Conservation (phyloP, 2,797 vertebrate genomes). For the Cirrhinus molitorella region DNA sequence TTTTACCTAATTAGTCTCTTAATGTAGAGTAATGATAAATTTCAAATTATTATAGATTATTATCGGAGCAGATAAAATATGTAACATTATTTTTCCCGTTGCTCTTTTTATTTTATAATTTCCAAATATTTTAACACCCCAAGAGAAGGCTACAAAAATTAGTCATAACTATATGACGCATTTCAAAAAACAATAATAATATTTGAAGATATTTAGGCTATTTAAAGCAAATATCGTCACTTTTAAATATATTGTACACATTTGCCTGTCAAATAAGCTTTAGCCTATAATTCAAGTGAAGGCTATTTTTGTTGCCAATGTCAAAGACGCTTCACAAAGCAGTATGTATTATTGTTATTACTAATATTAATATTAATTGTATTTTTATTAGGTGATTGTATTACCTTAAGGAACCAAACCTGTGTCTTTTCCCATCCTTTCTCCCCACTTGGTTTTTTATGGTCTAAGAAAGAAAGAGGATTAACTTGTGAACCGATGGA, state of each 20-base stretch:
- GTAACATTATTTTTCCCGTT: not conserved
- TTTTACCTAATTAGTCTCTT: not conserved
- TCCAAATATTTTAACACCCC: not conserved
- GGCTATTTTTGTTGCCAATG: not conserved
- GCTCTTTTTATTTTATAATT: not conserved
- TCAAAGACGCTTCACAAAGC: not conserved
- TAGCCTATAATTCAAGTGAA: not conserved
- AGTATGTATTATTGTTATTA: conserved; percentile 42
- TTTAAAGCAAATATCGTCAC: not conserved
- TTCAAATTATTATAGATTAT: not conserved
- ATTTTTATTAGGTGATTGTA: conserved; percentile 8
- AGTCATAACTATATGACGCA: not conserved
- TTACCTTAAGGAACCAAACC: conserved; percentile 21
- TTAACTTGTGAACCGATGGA: conserved; percentile 96
- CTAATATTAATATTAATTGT: conserved; percentile 40
- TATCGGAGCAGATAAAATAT: not conserved
- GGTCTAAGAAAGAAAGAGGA: conserved; percentile 88
- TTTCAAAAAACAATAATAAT: not conserved
- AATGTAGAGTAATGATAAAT: not conserved
- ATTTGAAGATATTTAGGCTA: not conserved
- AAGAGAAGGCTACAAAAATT: not conserved
- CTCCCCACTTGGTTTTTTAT: conserved; percentile 67
- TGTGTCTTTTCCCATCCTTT: conserved; percentile 53
- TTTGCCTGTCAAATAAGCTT: not conserved
- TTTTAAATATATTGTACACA: not conserved